Evolutionary conservation across 2,113 vertebrate species (phyloP).

Genomic region (Petaurus breviceps): DNA sequence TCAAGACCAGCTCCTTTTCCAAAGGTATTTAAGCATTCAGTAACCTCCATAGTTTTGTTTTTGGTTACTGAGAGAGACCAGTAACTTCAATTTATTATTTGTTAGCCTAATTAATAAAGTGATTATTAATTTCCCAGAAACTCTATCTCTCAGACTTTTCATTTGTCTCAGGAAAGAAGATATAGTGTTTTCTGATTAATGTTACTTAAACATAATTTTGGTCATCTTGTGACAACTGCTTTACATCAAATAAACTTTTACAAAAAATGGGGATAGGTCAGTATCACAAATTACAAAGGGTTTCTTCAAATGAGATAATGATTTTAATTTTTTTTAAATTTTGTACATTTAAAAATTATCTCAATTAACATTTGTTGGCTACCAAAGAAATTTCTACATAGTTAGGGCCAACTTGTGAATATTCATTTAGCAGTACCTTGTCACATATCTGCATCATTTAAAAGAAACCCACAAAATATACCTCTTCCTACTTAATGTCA

Average conservation of each 20-base stretch:
- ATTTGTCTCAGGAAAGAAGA: neutral
- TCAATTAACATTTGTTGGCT: conserved; percentile 56
- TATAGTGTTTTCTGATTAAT: neutral
- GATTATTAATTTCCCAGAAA: too few species aligned
- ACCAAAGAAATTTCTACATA: conserved; percentile 56
- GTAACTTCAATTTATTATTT: too few species aligned
- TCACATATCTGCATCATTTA: conserved; percentile 66
- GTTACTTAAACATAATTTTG: neutral
- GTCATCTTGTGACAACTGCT: neutral
- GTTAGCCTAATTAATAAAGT: too few species aligned
- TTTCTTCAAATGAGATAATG: neutral
- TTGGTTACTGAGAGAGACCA: too few species aligned
- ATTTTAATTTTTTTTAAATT: neutral
- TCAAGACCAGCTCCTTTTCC: too few species aligned
- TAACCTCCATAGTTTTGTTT: too few species aligned
- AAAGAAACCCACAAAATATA: conserved; percentile 58
- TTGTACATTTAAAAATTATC: conserved; percentile 72
- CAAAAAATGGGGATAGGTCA: neutral
- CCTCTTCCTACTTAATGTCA: conserved; percentile 71
- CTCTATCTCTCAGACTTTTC: too few species aligned
- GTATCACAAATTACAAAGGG: neutral
- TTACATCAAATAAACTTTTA: neutral
- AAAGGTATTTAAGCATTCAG: too few species aligned
- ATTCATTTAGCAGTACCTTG: conserved; percentile 66
- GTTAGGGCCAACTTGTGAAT: conserved; percentile 66